Evolutionary conservation across 2,888 invertebrate species (phyloP), one percentile per base, ranked within the genome.

Genomic region (Agrilus cyanescens): DNA sequence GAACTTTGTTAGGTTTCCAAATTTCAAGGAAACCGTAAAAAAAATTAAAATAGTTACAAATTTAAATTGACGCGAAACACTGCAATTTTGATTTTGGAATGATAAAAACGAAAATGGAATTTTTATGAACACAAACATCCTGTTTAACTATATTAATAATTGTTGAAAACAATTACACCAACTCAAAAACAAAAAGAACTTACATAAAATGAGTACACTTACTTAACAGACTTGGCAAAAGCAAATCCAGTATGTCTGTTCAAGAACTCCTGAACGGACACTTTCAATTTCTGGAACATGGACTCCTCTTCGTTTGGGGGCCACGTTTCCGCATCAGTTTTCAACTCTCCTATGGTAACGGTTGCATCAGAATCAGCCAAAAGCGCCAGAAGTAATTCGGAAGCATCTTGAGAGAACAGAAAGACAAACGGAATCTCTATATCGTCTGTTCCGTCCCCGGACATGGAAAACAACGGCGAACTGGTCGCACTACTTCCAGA

Each of bases 391-490:
- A 76, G 63, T n/a, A 94, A 66, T 50, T 77, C 73, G 12, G 70
- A 65, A 2, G 84, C 88, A 63, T 94, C 91, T 45, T 75, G 71
- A 5, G 78, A 74, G 63, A 88, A 95, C 41, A 95, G 73, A 63
- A 95, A 95, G 7, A 93, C 85, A n/a, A 90, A 77, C 0, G 94
- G 91, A 58, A 95, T 91, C 50, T 69, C 75, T 6, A 95, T 84
- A 61, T 93, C 87, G 51, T 86, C 82, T 2, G 70, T 76, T 1
- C 90, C 91, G 66, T 96, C 95, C 2, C 93, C 93, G 1, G 93
- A 91, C 96, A 97, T 96, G 4, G 93, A 91, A 69, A 97, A 97
- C 69, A 93, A 76, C 0, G 88, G 82, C 2, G 86, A 82, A 39
- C 74, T 78, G 25, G 78, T 75, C 34, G 82, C 77, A 41, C 84